Conservation (phyloP, 2,113 vertebrate species). For the Hypanus sabinus region DNA sequence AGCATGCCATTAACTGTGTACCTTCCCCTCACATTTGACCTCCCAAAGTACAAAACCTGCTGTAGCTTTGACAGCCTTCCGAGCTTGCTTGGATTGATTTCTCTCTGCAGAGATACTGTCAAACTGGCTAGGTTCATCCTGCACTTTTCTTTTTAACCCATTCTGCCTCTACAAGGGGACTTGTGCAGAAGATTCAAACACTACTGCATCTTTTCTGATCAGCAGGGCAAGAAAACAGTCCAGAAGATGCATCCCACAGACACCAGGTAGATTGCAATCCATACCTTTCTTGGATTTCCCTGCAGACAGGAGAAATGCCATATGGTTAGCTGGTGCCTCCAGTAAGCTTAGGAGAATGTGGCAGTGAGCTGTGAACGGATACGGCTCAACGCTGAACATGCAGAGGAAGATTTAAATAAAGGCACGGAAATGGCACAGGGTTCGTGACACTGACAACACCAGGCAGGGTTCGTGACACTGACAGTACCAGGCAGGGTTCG, state of each 20-base stretch:
- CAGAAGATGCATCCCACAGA: not conserved
- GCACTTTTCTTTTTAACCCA: not conserved
- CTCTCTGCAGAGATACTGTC: no score
- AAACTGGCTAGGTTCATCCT: not conserved
- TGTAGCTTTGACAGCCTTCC: no score
- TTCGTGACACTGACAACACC: no score
- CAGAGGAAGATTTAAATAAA: not conserved
- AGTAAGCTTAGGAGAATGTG: not conserved
- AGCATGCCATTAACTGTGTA: no score
- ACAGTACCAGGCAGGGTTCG: no score
- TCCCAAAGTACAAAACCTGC: no score
- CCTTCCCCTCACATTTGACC: no score
- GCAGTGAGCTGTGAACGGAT: not conserved
- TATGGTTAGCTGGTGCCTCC: not conserved
- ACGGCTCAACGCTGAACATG: not conserved
- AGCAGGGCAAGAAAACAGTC: not conserved
- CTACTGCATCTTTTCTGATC: not conserved
- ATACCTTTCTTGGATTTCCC: conserved; percentile 43
- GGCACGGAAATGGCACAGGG: not conserved
- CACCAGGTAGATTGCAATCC: not conserved
- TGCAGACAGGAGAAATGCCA: conserved; percentile 37
- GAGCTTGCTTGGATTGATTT: no score
- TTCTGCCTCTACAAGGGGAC: not conserved
- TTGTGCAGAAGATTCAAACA: not conserved
- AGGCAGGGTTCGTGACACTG: no score